Conservation (phyloP, 2,888 invertebrate species). For the Limnephilus lunatus region DNA sequence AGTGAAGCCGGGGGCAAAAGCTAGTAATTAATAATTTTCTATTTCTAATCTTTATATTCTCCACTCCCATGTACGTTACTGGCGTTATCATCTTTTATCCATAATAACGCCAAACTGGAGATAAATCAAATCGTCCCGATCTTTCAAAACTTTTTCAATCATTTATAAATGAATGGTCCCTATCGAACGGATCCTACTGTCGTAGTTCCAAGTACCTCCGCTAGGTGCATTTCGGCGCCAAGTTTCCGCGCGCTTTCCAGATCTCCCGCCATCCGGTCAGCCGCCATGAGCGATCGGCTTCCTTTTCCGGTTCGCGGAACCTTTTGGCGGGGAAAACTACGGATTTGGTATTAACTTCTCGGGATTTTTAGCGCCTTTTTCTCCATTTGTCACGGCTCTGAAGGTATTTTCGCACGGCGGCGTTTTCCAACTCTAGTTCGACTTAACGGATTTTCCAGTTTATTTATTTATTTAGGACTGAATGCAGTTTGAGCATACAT, state of each 20-base stretch:
- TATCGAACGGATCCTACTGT: not conserved
- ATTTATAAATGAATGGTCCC: not conserved
- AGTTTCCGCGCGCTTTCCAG: conserved; percentile 24
- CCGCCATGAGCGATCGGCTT: conserved; percentile 28
- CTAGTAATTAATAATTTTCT: not conserved
- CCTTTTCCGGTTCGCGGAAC: conserved; percentile 24
- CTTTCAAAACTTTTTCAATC: not conserved
- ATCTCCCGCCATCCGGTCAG: conserved; percentile 18
- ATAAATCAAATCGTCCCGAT: not conserved
- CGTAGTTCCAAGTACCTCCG: not conserved
- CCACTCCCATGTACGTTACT: not conserved
- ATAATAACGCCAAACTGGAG: not conserved
- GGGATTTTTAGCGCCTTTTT: not conserved
- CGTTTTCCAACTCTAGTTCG: not conserved
- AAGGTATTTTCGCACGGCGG: not conserved
- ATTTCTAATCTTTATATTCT: not conserved
- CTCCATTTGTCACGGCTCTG: conserved; percentile 22
- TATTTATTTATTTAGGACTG: not conserved
- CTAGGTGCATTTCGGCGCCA: conserved; percentile 25
- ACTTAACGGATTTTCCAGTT: not conserved
- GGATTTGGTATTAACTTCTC: conserved; percentile 11
- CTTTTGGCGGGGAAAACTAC: conserved; percentile 22
- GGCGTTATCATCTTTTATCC: not conserved
- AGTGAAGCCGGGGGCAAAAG: no score
- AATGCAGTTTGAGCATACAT: not conserved